phyloP scores from a whole-genome alignment of 2,797 vertebrate species.

The Poecile montanus region DNA sequence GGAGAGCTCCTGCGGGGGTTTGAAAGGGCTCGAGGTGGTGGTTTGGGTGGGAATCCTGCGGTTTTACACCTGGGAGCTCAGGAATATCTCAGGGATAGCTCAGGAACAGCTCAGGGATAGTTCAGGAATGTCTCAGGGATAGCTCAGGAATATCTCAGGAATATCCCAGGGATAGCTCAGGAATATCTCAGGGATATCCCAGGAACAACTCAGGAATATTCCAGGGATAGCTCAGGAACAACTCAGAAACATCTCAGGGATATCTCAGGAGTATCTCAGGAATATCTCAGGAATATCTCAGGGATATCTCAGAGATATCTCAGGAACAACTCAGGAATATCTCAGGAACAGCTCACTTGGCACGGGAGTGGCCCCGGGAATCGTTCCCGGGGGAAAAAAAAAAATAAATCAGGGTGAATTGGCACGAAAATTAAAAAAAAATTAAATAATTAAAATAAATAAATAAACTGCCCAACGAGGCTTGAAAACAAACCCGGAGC shows the following conservation, averaged over 20 bases:
- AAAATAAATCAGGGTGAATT: not conserved
- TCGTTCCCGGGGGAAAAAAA: not conserved
- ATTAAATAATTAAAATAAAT: not conserved
- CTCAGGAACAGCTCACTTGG: not conserved
- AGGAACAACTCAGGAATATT: too few species aligned
- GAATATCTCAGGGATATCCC: too few species aligned
- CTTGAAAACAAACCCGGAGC: not conserved
- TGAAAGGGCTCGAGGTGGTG: accelerated
- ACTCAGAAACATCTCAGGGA: too few species aligned
- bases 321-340: not conserved
- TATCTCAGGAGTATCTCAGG: too few species aligned
- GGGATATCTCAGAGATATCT: too few species aligned
- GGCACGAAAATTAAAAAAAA: not conserved
- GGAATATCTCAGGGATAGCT: not conserved
- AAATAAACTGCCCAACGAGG: not conserved
- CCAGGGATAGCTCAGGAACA: too few species aligned
- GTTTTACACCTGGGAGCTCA: not conserved
- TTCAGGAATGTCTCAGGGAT: too few species aligned
- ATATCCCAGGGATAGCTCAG: too few species aligned
- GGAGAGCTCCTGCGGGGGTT: not conserved
- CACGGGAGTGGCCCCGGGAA: not conserved
- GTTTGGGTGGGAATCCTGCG: not conserved
- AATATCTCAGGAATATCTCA: too few species aligned
- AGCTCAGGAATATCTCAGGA: too few species aligned
- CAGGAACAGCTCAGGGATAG: not conserved